Evolutionary conservation across 1,140 invertebrate species (phyloP).

Genomic region (Scaptomyza hsui): DNA sequence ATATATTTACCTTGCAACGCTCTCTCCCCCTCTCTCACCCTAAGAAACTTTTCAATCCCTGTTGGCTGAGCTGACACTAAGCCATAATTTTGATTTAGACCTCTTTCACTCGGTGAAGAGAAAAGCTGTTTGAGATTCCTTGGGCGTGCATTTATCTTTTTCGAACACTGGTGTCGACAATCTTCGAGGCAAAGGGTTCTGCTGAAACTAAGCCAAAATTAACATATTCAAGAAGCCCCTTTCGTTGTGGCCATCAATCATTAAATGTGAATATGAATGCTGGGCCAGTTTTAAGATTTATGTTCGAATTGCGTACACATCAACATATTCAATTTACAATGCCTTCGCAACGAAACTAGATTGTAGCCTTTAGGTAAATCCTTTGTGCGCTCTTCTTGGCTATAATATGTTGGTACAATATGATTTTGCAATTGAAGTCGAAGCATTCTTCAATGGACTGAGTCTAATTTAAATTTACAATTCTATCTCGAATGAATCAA

Average conservation of each 20-base stretch:
- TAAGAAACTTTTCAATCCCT: slow-evolving; percentile 36
- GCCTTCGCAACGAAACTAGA: not conserved
- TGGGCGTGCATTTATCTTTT: slow-evolving; percentile 54
- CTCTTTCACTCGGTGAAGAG: not conserved
- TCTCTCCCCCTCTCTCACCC: not conserved
- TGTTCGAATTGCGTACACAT: slow-evolving; percentile 9
- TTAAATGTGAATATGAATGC: slow-evolving; percentile 40
- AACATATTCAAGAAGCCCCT: slow-evolving; percentile 32
- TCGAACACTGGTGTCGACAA: slow-evolving; percentile 35
- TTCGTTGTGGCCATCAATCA: slow-evolving; percentile 38
- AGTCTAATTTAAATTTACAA: slow-evolving; percentile 51
- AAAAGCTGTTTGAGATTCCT: slow-evolving; percentile 51
- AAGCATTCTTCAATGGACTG: slow-evolving; percentile 8
- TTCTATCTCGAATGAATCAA: slow-evolving; percentile 26
- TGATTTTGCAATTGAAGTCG: not conserved
- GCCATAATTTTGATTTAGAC: slow-evolving; percentile 59
- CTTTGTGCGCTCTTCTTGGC: not conserved
- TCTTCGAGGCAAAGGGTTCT: slow-evolving; percentile 18
- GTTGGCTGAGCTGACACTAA: slow-evolving; percentile 43
- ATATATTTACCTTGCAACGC: slow-evolving; percentile 54
- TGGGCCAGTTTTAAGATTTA: slow-evolving; percentile 39
- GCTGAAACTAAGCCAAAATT: slow-evolving; percentile 30
- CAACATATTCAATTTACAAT: slow-evolving; percentile 25
- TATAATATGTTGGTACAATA: not conserved
- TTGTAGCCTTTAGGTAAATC: slow-evolving; percentile 1